Percentiles rank a stretch among this genome's conserved stretches.
These are phyloP conservation scores for Micromussa lordhowensis DNA, from an alignment of 92 coral and sea anemone species.

Conservation along the genomic window DNA sequence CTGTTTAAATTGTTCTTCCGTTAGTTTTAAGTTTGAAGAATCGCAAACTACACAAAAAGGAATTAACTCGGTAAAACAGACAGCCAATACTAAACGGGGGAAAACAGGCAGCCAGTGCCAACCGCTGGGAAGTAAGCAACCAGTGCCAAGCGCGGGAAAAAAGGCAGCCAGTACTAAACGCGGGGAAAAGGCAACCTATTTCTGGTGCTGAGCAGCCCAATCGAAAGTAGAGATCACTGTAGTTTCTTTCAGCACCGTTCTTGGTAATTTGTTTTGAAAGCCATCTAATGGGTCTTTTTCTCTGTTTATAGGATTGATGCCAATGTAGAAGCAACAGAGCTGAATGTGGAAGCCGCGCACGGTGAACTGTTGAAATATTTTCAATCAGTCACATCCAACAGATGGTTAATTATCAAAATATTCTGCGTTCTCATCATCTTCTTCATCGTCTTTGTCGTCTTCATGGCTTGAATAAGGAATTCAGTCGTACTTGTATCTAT, in stretches of 20 bases:
- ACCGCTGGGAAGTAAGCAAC: background rate
- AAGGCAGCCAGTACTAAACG: background rate
- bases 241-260: too few relatives aligned
- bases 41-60: too few relatives aligned
- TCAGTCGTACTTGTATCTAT: too few relatives aligned
- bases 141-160: background rate
- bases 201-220: background rate
- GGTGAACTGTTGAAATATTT: slow-evolving; percentile 96
- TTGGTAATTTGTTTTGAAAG: background rate
- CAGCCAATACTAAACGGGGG: background rate
- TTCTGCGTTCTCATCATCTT: slow-evolving; percentile 91
- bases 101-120: background rate
- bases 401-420: slow-evolving; percentile 97
- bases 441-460: slow-evolving; percentile 94
- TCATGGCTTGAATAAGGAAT: slow-evolving; percentile 77
- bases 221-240: too few relatives aligned
- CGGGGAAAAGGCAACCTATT: background rate
- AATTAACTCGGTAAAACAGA: background rate
- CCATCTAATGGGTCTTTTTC: background rate
- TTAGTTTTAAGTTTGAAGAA: too few relatives aligned
- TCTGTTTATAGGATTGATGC: slow-evolving; percentile 87
- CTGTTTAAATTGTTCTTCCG: too few relatives aligned
- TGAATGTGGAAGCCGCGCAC: slow-evolving; percentile 96
- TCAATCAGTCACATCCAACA: slow-evolving; percentile 96
- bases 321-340: slow-evolving; percentile 90